Base-by-base conservation (phyloP, 2,113 vertebrate genomes). In the Chlorodrepanis virens region DNA sequence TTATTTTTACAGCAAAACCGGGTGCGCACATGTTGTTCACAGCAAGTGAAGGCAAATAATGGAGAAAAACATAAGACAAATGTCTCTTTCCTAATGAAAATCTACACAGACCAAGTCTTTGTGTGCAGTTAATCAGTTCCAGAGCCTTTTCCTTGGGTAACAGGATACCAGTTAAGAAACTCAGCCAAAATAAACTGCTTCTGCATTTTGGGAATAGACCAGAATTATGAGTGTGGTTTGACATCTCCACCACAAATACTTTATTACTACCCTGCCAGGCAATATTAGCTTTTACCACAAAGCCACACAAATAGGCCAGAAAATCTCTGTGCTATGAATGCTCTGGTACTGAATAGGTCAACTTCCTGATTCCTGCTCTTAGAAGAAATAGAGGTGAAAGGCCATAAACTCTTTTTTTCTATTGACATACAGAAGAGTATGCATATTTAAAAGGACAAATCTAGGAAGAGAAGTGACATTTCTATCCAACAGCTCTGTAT, bases 111-210 rank as follows among this genome's bases (percentile, higher is more conserved):
- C 49, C 35, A 68, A 80, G 53, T 49, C 77, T 94, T 87, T 95
- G 89, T 90, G 39, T 54, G 59, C 56, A 84, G 52, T 72, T 95
- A 96, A 96, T 94, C 82, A 92, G 47, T 83, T 79, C 91, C 96
- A 97, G 94, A 89, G 65, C 54, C 59, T 45, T 70, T 35, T 94
- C n/a, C 75, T 87, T 82, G 61, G 60, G 57, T 93, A 95, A 90
- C 42, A 81, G 53, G 56, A 90, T 47, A 89, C 60, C 60, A 77
- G 49, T 61, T 59, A 93, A 78, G 83, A 96, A 93, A 81, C 33
- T n/a, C n/a, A 54, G 83, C 80, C 91, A 96, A 83, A 92, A 94
- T 60, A 94, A 96, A 96, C 70, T 82, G 64, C 81, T 94, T 83
- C 89, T 92, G 84, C 60, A 72, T 94, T 94, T 91, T 83, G 59